Percentiles rank a stretch among this genome's conserved stretches.
phyloP scores from a whole-genome alignment of 2,113 vertebrate genomes.

The Cyanistes caeruleus region DNA sequence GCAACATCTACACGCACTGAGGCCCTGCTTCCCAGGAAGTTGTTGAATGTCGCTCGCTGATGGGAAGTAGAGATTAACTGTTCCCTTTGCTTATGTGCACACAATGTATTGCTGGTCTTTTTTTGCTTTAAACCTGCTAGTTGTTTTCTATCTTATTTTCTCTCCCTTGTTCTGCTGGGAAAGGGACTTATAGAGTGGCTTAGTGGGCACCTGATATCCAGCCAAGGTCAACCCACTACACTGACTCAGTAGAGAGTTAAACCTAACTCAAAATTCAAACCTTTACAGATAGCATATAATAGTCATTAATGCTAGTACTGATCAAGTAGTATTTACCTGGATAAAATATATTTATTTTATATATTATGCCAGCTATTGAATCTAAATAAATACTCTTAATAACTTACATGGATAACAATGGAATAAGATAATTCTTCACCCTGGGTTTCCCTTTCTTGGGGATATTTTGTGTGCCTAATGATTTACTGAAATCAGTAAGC shows the following conservation, averaged over 20 bases:
- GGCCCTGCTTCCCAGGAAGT: background rate
- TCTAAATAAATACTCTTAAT: background rate
- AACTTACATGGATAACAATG: background rate
- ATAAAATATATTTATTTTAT: background rate
- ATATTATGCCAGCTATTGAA: background rate
- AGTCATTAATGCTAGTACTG: background rate
- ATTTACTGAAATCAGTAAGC: background rate
- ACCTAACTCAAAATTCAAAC: background rate
- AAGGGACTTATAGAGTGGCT: background rate
- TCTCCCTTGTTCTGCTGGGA: rapidly evolving
- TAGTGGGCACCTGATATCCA: background rate
- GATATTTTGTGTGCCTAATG: background rate
- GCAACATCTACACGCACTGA: rapidly evolving
- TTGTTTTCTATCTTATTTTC: background rate
- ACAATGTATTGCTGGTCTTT: too few relatives aligned
- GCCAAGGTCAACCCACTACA: background rate
- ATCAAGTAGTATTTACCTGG: background rate
- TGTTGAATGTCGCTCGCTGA: rapidly evolving
- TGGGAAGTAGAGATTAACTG: background rate
- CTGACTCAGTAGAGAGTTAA: background rate
- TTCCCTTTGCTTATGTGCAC: background rate
- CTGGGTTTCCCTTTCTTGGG: background rate
- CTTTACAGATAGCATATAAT: background rate
- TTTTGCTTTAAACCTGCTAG: background rate
- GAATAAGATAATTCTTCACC: background rate